Evolutionary conservation across 2,113 vertebrate species (phyloP).

Genomic region (Engraulis encrasicolus): DNA sequence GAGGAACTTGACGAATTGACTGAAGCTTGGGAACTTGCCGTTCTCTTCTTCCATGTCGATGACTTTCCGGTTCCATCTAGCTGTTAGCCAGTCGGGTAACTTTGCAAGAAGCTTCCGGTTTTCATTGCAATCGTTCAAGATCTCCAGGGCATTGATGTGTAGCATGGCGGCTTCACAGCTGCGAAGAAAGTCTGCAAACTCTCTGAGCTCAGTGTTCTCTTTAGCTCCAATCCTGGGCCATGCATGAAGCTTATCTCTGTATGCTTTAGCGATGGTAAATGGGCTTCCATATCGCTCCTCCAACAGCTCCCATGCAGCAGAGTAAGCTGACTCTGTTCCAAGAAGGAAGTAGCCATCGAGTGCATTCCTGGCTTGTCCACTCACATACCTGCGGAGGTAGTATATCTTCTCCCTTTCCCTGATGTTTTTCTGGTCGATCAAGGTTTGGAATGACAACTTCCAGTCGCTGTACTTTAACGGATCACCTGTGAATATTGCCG

Average conservation of each 20-base stretch:
- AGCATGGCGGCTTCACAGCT: constrained; percentile 47
- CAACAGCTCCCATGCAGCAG: constrained; percentile 40
- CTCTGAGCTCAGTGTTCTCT: constrained; percentile 45
- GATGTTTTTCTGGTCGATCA: not conserved
- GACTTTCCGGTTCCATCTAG: constrained; percentile 42
- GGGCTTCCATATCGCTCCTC: constrained; percentile 36
- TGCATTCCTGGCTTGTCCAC: not conserved
- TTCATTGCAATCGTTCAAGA: constrained; percentile 51
- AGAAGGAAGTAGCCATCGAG: not conserved
- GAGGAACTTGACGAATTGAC: too few species aligned
- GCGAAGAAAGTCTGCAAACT: constrained; percentile 38
- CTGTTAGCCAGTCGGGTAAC: constrained; percentile 43
- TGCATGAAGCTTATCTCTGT: constrained; percentile 49
- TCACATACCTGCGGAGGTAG: not conserved
- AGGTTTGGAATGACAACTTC: not conserved
- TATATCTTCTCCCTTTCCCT: not conserved
- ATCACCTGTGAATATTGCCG: not conserved
- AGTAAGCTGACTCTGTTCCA: not conserved
- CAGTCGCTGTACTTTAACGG: not conserved
- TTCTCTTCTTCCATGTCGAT: constrained; percentile 38
- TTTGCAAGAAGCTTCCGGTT: constrained; percentile 51
- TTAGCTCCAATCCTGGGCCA: constrained; percentile 46
- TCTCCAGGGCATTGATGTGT: constrained; percentile 36
- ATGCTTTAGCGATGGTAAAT: constrained; percentile 46
- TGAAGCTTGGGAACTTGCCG: not conserved